phyloP scores from a whole-genome alignment of 1,140 invertebrate species.

The Hypsibius dujardini region DNA sequence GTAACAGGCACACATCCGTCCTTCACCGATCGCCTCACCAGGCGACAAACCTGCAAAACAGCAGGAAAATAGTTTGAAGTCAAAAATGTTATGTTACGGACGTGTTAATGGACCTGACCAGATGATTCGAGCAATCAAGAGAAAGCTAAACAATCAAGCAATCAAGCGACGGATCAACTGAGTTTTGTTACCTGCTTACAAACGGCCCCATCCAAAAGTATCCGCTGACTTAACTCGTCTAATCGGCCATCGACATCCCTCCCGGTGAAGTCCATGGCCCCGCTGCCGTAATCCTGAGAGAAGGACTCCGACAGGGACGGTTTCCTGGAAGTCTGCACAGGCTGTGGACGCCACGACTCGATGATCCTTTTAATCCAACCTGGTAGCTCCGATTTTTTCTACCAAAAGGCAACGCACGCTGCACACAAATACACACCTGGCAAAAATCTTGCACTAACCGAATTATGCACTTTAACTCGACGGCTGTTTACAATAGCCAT shows the following conservation, averaged over 20 bases:
- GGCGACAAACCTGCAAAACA: not conserved
- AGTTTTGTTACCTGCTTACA: slow-evolving; percentile 1
- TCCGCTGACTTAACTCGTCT: not conserved
- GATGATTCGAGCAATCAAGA: not conserved
- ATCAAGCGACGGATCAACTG: not conserved
- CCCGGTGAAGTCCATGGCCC: not conserved
- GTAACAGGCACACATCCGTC: not conserved
- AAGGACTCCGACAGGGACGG: not conserved
- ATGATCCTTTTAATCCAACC: not conserved
- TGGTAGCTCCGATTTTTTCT: not conserved
- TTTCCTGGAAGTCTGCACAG: not conserved
- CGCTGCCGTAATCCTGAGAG: not conserved
- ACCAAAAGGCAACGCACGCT: not conserved
- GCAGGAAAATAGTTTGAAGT: not conserved
- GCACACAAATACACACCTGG: not conserved
- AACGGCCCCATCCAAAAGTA: slow-evolving; percentile 3
- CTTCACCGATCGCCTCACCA: not conserved
- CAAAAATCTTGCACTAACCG: no score
- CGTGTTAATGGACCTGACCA: no score
- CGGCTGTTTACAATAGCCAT: not conserved
- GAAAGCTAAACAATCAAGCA: not conserved
- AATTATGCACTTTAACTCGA: not conserved
- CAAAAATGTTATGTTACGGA: not conserved
- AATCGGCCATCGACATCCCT: not conserved
- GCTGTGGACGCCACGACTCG: not conserved